Evolutionary conservation across 2,113 vertebrate genomes (phyloP), one percentile per base, ranked within the genome.

Genomic region (Lepisosteus oculatus): DNA sequence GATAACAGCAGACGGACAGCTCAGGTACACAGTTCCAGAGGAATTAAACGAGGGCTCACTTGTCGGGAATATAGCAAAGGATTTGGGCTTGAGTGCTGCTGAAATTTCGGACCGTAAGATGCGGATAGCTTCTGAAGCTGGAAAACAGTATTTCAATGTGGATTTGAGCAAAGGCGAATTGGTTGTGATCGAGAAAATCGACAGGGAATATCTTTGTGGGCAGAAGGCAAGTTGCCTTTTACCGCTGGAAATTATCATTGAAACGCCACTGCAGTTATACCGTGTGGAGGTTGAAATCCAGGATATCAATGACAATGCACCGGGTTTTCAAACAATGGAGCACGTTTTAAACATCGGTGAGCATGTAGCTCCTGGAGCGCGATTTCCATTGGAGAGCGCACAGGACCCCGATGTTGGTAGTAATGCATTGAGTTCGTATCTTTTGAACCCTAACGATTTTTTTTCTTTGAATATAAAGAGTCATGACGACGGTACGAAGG

Each of bases 1-100:
- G 88, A 88, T 59, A 84, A 86, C 78, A 77, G 82, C 83, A 77
- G 54, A 72, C 61, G 85, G 78, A 73, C 83, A 88, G 80, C 87
- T 86, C 81, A 83, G 79, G 62, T 91, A 90, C 78, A 87, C 79
- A 59, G 78, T 90, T 43, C 69, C 74, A 61, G 84, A 85, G 71
- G 84, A 85, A 68, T 61, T 80, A 45, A 76, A 76, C 8, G 69
- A 69, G 13, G 82, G 77, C 29, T 78, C 80, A 45, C 64, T 86
- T 61, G 80, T 83, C 55, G 82, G 84, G 29, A 29, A 29, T 29
- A 29, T 29, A 29, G 29, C 29, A 29, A 29, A 29, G 29, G 29
- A 29, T 29, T 68, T 86, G 64, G 84, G 79, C 55, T 61, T 86
- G 8, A 75, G 78, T 43, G 44, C 74, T 12, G 7, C 70, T 8